Base-by-base conservation (phyloP, 1,140 invertebrate species). In the Diabrotica virgifera region DNA sequence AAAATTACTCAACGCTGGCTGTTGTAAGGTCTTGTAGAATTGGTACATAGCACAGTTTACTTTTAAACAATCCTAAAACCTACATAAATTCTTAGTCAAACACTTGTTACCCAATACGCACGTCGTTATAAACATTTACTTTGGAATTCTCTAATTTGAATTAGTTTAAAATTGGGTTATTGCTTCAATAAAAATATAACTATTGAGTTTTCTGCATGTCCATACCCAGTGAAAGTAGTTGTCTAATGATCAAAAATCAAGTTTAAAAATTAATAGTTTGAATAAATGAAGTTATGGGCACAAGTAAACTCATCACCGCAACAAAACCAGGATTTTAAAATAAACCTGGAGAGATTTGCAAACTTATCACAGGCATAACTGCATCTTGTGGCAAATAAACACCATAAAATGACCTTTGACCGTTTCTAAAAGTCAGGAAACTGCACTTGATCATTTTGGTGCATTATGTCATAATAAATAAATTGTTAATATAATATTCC, bases 21-120 rank as follows among this genome's bases (percentile, higher is more conserved):
- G 53, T 55, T 55, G 53, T 14, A 36, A 24, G 40, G 40, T 46
- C 8, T 46, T 10, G 40, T 24, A 55, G n/a, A 24, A 24, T 55
- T 55, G 53, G 53, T 55, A 55, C 53, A 55, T 24, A 55, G 35
- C 10, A 52, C 51, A 52, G 51, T 55, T 55, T 13, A 13, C 24
- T 14, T 55, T 55, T 14, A 36, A 55, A 55, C 53, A 55, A 55
- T 55, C 24, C 13, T 55, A 55, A 46, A 55, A 36, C 53, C 53
- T 55, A 55, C 53, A 55, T 55, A 55, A 55, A 55, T 55, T 55
- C 53, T 55, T 55, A 55, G 53, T 55, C 53, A 55, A 55, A 55
- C 35, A 55, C 53, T 55, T 36, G 24, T 55, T 55, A 36, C 53
- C 24, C 53, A 55, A 55, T 10, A 36, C 40, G 40, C 24, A 36